phyloP scores from a whole-genome alignment of 2,797 vertebrate genomes.

The Adrianichthys oophorus region DNA sequence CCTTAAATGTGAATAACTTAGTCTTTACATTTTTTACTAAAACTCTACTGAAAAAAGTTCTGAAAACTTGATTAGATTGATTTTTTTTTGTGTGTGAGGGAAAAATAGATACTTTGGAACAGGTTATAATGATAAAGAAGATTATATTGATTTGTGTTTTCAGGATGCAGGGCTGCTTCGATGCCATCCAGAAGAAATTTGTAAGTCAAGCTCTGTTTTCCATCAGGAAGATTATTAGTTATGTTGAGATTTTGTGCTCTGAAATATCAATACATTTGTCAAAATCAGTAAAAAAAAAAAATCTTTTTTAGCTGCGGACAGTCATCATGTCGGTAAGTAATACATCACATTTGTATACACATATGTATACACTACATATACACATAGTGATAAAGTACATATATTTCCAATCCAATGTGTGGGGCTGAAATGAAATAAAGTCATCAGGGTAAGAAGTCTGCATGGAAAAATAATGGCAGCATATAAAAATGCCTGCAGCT shows the following conservation, averaged over 20 bases:
- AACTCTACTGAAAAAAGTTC: no score
- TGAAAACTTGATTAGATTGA: no score
- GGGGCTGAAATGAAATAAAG: background rate
- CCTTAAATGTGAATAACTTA: no score
- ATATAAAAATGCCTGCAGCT: conserved; percentile 2
- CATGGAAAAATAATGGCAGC: background rate
- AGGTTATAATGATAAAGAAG: background rate
- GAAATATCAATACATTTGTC: no score
- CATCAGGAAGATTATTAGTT: background rate
- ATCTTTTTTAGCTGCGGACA: conserved; percentile 81
- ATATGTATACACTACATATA: no score
- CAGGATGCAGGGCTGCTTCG: conserved; percentile 96
- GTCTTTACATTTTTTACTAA: no score
- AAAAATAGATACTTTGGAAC: background rate
- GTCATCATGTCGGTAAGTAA: conserved; percentile 92
- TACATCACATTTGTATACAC: background rate
- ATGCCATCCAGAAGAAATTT: conserved; percentile 93
- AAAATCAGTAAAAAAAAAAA: no score
- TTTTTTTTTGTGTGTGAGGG: no score
- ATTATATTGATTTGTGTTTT: conserved; percentile 36
- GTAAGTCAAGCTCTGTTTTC: conserved; percentile 79
- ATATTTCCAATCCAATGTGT: background rate
- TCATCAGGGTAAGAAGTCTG: background rate
- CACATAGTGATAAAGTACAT: background rate
- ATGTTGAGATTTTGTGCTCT: no score